Evolutionary conservation across 2,113 vertebrate genomes (phyloP).

Genomic region (Crypturellus undulatus): DNA sequence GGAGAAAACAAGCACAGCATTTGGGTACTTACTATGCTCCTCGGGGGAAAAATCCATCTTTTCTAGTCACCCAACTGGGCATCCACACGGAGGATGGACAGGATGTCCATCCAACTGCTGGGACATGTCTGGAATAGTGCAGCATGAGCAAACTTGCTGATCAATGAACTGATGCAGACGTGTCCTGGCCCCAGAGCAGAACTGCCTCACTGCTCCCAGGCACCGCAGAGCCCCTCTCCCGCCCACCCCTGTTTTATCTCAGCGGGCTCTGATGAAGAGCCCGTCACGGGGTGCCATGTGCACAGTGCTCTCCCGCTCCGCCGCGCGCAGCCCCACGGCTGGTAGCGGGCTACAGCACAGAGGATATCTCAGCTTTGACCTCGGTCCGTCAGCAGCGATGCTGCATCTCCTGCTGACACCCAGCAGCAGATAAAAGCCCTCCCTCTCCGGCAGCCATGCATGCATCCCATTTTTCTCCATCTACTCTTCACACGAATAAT

Average conservation of each 20-base stretch:
- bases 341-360: background rate
- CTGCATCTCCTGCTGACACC: background rate
- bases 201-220: conserved; percentile 34
- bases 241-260: conserved; percentile 11
- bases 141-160: conserved; percentile 49
- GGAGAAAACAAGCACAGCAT: conserved; percentile 26
- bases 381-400: conserved; percentile 7
- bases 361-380: conserved; percentile 51
- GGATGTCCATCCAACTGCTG: conserved; percentile 59
- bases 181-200: conserved; percentile 37
- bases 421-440: conserved; percentile 15
- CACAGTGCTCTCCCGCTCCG: conserved; percentile 41
- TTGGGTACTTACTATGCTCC: conserved; percentile 20
- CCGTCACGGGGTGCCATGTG: conserved; percentile 72
- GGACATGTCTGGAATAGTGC: conserved; percentile 30
- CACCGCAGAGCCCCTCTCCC: conserved; percentile 3
- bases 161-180: conserved; percentile 62
- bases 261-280: conserved; percentile 49
- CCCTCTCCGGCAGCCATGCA: background rate
- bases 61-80: conserved; percentile 38
- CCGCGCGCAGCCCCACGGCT: background rate
- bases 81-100: background rate
- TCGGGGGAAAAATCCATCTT: conserved; percentile 50
- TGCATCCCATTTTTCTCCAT: background rate
- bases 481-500: background rate